Percentiles rank a stretch among this genome's conserved stretches.
These are phyloP conservation scores for Oligia fasciuncula DNA, from an alignment of 2,888 invertebrate genomes.

Conservation along the genomic window DNA sequence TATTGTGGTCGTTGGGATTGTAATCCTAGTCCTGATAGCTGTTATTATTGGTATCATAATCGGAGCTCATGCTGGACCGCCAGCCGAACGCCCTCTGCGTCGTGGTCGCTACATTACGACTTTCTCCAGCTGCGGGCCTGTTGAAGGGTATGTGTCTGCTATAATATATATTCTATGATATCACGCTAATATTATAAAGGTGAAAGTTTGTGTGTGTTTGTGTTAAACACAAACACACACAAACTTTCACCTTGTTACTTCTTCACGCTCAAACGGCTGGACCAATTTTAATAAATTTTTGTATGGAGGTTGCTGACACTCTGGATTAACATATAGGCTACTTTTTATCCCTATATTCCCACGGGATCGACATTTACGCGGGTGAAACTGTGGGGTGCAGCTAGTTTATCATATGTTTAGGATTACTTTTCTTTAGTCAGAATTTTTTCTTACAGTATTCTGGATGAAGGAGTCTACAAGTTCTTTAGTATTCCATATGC, in stretches of 20 bases:
- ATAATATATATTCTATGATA: conserved; percentile 1
- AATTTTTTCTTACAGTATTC: conserved; percentile 85
- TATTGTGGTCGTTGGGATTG: conserved; percentile 88
- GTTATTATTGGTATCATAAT: conserved; percentile 92
- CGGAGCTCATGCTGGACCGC: conserved; percentile 87
- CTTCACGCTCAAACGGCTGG: too few species aligned
- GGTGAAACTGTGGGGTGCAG: too few species aligned
- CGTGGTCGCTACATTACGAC: conserved; percentile 93
- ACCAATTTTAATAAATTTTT: too few species aligned
- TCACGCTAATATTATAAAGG: not conserved
- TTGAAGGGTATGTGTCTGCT: conserved; percentile 91
- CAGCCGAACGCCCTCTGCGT: conserved; percentile 91
- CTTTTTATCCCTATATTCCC: too few species aligned
- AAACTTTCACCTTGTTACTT: too few species aligned
- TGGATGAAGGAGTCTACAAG: conserved; percentile 94
- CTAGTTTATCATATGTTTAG: not conserved
- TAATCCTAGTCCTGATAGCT: conserved; percentile 91
- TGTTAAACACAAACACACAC: too few species aligned
- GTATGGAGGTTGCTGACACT: too few species aligned
- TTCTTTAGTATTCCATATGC: conserved; percentile 96
- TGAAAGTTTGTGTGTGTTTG: too few species aligned
- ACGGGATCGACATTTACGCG: too few species aligned
- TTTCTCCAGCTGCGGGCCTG: conserved; percentile 93
- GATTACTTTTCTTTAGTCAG: not conserved
- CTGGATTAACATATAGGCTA: too few species aligned